phyloP scores from a whole-genome alignment of 2,113 vertebrate species.

The Phyllopteryx taeniolatus region DNA sequence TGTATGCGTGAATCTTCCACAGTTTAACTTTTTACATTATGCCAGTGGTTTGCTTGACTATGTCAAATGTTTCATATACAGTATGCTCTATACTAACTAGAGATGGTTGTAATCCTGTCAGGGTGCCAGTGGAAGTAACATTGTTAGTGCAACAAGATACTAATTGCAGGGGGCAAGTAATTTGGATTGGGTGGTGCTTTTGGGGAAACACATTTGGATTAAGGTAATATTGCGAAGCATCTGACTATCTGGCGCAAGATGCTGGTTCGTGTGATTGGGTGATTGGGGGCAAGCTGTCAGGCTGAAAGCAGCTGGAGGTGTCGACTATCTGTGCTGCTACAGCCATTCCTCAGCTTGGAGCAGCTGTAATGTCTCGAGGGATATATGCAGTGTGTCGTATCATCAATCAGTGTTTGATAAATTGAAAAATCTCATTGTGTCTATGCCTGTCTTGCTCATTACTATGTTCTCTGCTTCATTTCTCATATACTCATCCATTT shows the following conservation, averaged over 20 bases:
- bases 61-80: constrained; percentile 28
- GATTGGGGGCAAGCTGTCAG: constrained; percentile 7
- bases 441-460: constrained; percentile 8
- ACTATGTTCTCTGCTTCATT: constrained; percentile 4
- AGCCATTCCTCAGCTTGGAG: constrained; percentile 9
- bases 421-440: constrained; percentile 12
- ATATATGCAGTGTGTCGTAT: constrained; percentile 36
- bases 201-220: constrained; percentile 38
- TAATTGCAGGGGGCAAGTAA: constrained; percentile 34
- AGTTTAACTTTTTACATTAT: too few species aligned
- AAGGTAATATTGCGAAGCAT: constrained; percentile 42
- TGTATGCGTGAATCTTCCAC: too few species aligned
- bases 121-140: constrained; percentile 56
- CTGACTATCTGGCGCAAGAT: constrained; percentile 38
- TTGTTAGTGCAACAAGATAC: constrained; percentile 59
- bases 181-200: constrained; percentile 50
- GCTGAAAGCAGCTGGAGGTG: constrained; percentile 40
- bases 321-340: constrained; percentile 22
- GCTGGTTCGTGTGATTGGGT: constrained; percentile 40
- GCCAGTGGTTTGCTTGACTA: constrained; percentile 6
- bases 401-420: constrained; percentile 33
- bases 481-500: constrained; percentile 14
- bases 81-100: constrained; percentile 33
- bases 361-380: constrained; percentile 38
- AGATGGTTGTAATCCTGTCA: constrained; percentile 60